A percentile compares a stretch with the other conserved stretches of the same genome.
These are phyloP conservation scores for Plotosus lineatus DNA, from an alignment of 2,113 vertebrate genomes.

Conservation along the genomic window DNA sequence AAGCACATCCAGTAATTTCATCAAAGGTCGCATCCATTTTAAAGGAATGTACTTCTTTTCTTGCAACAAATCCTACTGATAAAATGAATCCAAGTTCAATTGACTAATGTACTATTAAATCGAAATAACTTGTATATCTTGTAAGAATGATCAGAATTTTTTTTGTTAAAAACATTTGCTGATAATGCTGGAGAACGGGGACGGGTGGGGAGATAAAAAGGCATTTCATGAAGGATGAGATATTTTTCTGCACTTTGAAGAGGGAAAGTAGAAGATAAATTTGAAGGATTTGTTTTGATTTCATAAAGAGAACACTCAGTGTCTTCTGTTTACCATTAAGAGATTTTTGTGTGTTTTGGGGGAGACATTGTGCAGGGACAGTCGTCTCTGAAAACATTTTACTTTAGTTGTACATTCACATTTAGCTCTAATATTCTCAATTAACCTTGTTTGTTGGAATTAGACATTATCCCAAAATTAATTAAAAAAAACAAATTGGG, in stretches of 20 bases:
- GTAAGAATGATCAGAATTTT: slow-evolving; percentile 6
- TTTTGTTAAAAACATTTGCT: too few species aligned
- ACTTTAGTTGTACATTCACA: neutral
- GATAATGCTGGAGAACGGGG: neutral
- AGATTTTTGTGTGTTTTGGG: neutral
- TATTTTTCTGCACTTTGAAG: neutral
- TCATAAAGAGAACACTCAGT: slow-evolving; percentile 8
- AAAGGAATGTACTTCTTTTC: neutral
- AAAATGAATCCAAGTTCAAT: neutral
- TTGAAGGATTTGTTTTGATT: slow-evolving; percentile 11
- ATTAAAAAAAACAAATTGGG: neutral
- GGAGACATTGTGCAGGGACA: neutral
- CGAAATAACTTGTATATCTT: neutral
- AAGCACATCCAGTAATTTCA: neutral
- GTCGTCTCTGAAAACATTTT: slow-evolving; percentile 2
- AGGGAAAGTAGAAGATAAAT: neutral
- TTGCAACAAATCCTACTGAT: neutral
- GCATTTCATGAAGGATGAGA: neutral
- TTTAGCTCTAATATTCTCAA: neutral
- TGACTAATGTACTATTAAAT: neutral
- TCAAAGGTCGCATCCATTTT: neutral
- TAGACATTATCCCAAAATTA: neutral
- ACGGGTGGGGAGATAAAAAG: too few species aligned
- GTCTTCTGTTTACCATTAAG: neutral
- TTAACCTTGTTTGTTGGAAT: neutral